phyloP scores from a whole-genome alignment of 2,113 vertebrate species.

The Phodopus roborovskii region DNA sequence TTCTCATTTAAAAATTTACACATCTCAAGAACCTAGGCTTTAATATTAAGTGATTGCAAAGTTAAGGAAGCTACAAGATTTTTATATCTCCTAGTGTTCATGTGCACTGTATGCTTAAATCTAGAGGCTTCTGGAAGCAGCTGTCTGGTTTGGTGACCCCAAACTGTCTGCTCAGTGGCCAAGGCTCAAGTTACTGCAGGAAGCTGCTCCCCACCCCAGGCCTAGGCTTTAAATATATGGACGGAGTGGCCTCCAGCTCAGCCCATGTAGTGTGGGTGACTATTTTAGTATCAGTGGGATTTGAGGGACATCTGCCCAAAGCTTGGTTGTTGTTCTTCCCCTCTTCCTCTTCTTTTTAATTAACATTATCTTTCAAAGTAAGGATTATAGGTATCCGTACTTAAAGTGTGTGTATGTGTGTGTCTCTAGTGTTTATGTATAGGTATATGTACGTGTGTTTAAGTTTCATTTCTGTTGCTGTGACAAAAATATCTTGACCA shows the following conservation, averaged over 20 bases:
- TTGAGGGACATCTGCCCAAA: neutral
- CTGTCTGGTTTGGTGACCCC: fast-evolving
- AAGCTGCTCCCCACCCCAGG: neutral
- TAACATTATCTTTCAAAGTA: neutral
- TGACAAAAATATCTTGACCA: neutral
- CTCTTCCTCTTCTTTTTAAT: neutral
- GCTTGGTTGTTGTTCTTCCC: neutral
- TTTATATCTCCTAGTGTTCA: neutral
- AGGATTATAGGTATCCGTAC: neutral
- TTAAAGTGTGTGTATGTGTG: neutral
- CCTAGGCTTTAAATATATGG: fast-evolving
- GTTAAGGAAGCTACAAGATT: fast-evolving
- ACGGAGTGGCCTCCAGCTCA: neutral
- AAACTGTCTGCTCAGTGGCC: fast-evolving
- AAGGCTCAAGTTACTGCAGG: neutral
- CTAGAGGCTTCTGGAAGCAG: neutral
- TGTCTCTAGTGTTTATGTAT: neutral
- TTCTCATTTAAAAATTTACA: neutral
- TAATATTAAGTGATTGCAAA: neutral
- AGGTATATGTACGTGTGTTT: neutral
- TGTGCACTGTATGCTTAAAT: fast-evolving
- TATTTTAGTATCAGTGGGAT: neutral
- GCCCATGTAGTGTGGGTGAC: fast-evolving
- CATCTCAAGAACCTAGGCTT: neutral
- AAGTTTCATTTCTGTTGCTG: neutral